Evolutionary conservation across 2,888 invertebrate genomes (phyloP).

Genomic region (Hartigia nigra): DNA sequence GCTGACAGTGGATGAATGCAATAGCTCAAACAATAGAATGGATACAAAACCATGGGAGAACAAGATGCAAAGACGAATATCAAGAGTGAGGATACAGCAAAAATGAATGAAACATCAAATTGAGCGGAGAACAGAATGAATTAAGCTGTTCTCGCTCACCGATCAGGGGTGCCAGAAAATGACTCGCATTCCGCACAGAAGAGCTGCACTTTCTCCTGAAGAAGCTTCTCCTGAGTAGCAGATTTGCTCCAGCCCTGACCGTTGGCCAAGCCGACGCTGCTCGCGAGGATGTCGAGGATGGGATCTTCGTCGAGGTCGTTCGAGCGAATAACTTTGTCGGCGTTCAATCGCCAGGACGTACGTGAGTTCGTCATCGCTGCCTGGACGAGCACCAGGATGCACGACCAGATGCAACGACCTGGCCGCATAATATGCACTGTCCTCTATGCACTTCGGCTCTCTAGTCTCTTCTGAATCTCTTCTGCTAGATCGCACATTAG

Average conservation of each 20-base stretch:
- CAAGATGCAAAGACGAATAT: neutral
- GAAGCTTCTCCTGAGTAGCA: slow-evolving; percentile 43
- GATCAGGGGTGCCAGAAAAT: slow-evolving; percentile 48
- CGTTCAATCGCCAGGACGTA: slow-evolving; percentile 86
- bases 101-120: neutral
- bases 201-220: slow-evolving; percentile 52
- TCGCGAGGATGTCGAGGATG: slow-evolving; percentile 80
- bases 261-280: slow-evolving; percentile 69
- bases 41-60: neutral
- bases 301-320: slow-evolving; percentile 74
- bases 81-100: neutral
- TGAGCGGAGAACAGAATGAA: neutral
- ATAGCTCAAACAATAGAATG: neutral
- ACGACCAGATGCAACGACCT: slow-evolving; percentile 33
- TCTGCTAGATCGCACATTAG: neutral
- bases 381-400: slow-evolving; percentile 55
- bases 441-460: neutral
- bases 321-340: slow-evolving; percentile 79
- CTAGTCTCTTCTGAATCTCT: neutral
- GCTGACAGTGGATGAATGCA: neutral
- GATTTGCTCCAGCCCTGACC: slow-evolving; percentile 61
- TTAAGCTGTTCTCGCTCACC: slow-evolving; percentile 38
- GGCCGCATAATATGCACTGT: neutral
- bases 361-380: slow-evolving; percentile 77
- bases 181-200: slow-evolving; percentile 59